Conservation (phyloP, 2,888 invertebrate genomes). For the Nipponacmea schrenckii region DNA sequence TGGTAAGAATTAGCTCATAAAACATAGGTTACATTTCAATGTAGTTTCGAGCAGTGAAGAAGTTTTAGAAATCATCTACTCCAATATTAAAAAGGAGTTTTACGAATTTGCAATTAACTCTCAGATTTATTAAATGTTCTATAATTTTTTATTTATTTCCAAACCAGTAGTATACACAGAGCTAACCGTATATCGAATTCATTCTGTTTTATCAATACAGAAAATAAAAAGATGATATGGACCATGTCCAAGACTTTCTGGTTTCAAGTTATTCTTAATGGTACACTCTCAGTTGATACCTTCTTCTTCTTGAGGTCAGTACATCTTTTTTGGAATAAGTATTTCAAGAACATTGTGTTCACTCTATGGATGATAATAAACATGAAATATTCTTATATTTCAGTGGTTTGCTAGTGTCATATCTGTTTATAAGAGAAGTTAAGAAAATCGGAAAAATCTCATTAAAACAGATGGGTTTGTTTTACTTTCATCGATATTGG, state of each 20-base stretch:
- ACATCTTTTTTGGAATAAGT: no score
- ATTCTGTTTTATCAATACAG: not conserved
- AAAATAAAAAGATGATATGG: not conserved
- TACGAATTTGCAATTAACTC: no score
- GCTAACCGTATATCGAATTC: not conserved
- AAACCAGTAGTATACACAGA: not conserved
- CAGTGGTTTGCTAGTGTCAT: slow-evolving; percentile 22
- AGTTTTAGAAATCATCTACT: no score
- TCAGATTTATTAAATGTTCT: no score
- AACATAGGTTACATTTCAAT: no score
- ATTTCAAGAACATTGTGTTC: no score
- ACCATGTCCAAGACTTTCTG: not conserved
- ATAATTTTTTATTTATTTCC: not conserved
- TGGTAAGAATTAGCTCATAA: not conserved
- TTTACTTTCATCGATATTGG: slow-evolving; percentile 24
- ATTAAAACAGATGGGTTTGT: slow-evolving; percentile 13
- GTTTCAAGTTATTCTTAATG: slow-evolving; percentile 30
- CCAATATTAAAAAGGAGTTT: no score
- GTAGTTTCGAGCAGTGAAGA: no score
- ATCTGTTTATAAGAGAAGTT: slow-evolving; percentile 20
- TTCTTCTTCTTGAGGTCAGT: slow-evolving; percentile 33
- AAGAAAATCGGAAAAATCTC: slow-evolving; percentile 12
- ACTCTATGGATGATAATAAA: no score
- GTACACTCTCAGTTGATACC: slow-evolving; percentile 33
- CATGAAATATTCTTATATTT: not conserved